Conservation (phyloP, 2,113 vertebrate genomes). For the Brachyhypopomus gauderio region DNA sequence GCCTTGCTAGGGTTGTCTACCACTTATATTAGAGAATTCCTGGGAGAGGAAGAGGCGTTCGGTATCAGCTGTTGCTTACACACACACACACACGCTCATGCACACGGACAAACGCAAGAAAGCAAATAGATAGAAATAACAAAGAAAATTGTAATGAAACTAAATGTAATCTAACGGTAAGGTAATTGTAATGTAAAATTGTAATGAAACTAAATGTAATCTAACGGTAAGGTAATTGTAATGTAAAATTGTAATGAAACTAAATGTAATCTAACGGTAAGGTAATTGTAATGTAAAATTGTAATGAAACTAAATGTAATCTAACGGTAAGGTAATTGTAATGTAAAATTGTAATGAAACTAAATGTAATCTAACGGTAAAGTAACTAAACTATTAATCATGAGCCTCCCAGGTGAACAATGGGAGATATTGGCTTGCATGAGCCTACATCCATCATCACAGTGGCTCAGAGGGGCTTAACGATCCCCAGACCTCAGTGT, state of each 20-base stretch:
- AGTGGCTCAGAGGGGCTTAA: conserved; percentile 23
- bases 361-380: conserved; percentile 75
- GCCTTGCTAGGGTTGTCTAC: not conserved
- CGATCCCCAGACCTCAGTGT: not conserved
- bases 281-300: conserved; percentile 64
- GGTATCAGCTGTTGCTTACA: not conserved
- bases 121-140: too few relatives aligned
- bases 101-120: not conserved
- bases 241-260: conserved; percentile 71
- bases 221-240: conserved; percentile 74
- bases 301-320: too few relatives aligned
- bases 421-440: conserved; percentile 65
- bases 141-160: conserved; percentile 18
- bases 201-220: conserved; percentile 76
- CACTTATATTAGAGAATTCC: not conserved
- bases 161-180: conserved; percentile 75
- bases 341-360: conserved; percentile 68
- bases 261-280: conserved; percentile 75
- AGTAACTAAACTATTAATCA: conserved; percentile 80
- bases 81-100: not conserved
- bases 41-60: not conserved
- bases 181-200: conserved; percentile 72
- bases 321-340: too few relatives aligned
- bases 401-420: conserved; percentile 72
- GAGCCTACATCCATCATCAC: conserved; percentile 73